Base-by-base conservation (phyloP, 2,113 vertebrate species). In the Marcusenius ussheri region DNA sequence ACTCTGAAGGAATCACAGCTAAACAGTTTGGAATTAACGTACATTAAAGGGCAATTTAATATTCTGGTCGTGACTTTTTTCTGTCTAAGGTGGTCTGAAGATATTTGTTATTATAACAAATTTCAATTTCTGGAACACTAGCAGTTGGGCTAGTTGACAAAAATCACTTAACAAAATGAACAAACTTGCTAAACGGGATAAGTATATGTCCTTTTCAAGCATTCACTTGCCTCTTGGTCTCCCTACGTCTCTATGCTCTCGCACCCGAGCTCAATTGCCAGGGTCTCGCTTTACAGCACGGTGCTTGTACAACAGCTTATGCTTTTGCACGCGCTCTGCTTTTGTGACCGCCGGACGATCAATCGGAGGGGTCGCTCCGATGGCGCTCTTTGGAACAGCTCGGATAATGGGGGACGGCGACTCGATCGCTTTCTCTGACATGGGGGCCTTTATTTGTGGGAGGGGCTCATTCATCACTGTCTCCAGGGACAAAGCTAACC, bases 401-500 rank as follows among this genome's bases (percentile, higher is more conserved):
- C 89, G 49, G 83, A 90, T 93, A 92, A 93, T 90, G 35, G 89
- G 62, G 90, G 53, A 66, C 45, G 50, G 62, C 27, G 31, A 89
- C 90, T 92, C 93, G 92, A 93, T 93, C 91, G 89, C 90, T 91
- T 90, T 89, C 90, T 62, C 62, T 74, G 91, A 91, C 90, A 90
- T 24, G 47, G 86, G 58, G 91, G 89, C 92, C 91, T 90, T 90
- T 89, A 80, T 90, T 80, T 89, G 66, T 24, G 58, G 87, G 86
- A 58, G 90, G 90, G 88, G 89, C 90, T 88, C 90, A 90, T 92
- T 91, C 90, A 91, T 90, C 91, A 90, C 91, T 92, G 91, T 93
- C 93, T 93, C 85, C 66, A 46, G 91, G 91, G 92, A 93, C 92
- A 93, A 93, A 92, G 92, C 91, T 89, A 90, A 93, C 93, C 93